phyloP scores from a whole-genome alignment of 2,888 invertebrate genomes.

The Cheilosia soror region DNA sequence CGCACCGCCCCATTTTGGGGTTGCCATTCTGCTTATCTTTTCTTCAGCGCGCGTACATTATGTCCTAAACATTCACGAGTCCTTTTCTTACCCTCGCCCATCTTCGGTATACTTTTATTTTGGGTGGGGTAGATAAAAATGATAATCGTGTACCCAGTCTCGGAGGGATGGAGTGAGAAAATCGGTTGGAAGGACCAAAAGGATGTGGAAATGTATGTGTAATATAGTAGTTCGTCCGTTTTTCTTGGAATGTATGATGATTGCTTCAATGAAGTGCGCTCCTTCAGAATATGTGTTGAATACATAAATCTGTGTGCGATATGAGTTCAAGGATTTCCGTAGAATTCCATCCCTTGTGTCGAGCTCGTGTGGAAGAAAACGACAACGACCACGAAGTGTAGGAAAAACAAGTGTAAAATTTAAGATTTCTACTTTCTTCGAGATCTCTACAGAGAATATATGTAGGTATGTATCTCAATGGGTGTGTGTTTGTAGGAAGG shows the following conservation, averaged over 20 bases:
- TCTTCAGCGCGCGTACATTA: conserved; percentile 13
- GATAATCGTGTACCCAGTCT: conserved; percentile 54
- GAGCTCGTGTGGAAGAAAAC: conserved; percentile 39
- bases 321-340: conserved; percentile 71
- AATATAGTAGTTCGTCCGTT: conserved; percentile 52
- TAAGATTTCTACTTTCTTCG: conserved; percentile 61
- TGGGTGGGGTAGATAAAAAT: conserved; percentile 51
- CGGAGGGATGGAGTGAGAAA: background rate
- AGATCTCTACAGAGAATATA: conserved; percentile 33
- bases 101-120: background rate
- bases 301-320: conserved; percentile 73
- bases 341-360: conserved; percentile 51
- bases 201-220: conserved; percentile 5
- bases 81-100: conserved; percentile 7
- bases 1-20: conserved; percentile 34
- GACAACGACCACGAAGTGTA: conserved; percentile 32
- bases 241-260: conserved; percentile 71
- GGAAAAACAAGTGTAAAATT: conserved; percentile 69
- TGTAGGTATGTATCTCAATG: background rate
- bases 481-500: conserved; percentile 1
- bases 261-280: conserved; percentile 75
- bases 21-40: conserved; percentile 55
- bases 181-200: conserved; percentile 27
- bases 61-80: conserved; percentile 53
- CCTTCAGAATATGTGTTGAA: conserved; percentile 71